A percentile compares a stretch with the other conserved stretches of the same genome.
These are phyloP conservation scores for Lordiphosa andalusiaca DNA, from an alignment of 2,888 invertebrate species.

Conservation along the genomic window DNA sequence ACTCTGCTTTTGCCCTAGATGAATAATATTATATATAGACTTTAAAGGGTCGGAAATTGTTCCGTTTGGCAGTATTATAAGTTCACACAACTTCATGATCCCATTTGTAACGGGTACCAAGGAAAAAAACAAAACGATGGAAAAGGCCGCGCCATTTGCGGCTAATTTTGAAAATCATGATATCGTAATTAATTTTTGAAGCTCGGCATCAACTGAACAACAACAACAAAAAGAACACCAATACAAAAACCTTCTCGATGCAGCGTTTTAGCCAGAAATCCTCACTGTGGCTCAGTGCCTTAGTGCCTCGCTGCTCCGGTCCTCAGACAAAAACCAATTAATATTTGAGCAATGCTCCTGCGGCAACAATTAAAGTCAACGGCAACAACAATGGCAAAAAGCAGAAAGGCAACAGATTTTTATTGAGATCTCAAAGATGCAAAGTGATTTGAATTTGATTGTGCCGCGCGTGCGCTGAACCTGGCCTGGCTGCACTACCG, in stretches of 20 bases:
- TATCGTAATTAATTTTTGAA: constrained; percentile 74
- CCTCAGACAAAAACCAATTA: constrained; percentile 73
- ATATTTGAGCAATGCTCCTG: constrained; percentile 78
- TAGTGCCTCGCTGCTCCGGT: constrained; percentile 7
- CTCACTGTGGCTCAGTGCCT: constrained; percentile 16
- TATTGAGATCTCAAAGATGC: constrained; percentile 79
- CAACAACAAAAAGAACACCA: constrained; percentile 12
- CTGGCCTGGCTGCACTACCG: constrained; percentile 1
- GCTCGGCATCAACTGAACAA: constrained; percentile 37
- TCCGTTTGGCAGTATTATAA: too few species aligned
- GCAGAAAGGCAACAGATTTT: constrained; percentile 51
- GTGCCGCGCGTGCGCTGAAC: constrained; percentile 64
- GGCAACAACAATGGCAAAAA: constrained; percentile 44
- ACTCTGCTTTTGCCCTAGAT: too few species aligned
- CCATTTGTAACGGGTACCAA: too few species aligned
- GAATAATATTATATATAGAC: too few species aligned
- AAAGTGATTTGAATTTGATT: constrained; percentile 77
- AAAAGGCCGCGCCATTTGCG: constrained; percentile 68
- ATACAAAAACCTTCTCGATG: constrained; percentile 16
- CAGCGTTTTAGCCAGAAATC: constrained; percentile 63
- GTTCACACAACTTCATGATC: too few species aligned
- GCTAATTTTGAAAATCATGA: constrained; percentile 74
- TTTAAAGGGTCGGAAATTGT: too few species aligned
- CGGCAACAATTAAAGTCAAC: constrained; percentile 77
- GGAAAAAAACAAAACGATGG: constrained; percentile 10